Evolutionary conservation across 2,888 invertebrate genomes (phyloP), one percentile per base, ranked within the genome.

Genomic region (Trachelus tabidus): DNA sequence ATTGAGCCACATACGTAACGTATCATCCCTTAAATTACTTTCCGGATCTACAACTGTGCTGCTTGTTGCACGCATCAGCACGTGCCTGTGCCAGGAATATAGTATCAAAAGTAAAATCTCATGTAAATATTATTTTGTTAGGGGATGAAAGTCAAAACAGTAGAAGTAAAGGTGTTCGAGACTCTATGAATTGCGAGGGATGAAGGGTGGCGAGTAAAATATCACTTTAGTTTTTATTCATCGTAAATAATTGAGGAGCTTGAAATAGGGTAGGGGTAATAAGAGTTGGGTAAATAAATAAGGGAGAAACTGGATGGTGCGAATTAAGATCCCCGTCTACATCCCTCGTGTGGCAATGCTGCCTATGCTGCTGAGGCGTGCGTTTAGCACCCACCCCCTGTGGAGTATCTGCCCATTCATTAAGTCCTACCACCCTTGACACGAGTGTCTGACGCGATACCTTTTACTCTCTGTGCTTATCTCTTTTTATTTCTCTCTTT

Each of bases 401-500:
- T 78, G 74, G 76, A 82, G 80, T 79, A 82, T 76, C 78, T 69
- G 78, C 76, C 79, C 81, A 83, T 83, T 83, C 83, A 81, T 83
- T 83, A 83, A 80, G 80, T 79, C 79, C 80, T 81, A 80, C 79
- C 79, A 75, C 80, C 80, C 81, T 83, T 80, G 81, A 81, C 81
- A 81, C 79, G 80, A 83, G 81, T 79, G 81, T 76, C 76, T 73
- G 34, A 75, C 75, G 40, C 79, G 68, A 79, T 75, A 79, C 79
- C 68, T 77, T 79, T 79, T 69, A 77, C 75, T 34, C 68, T 68
- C 34, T 34, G 37, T 37, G 40, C 73, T 73, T 34, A 12, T 69
- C 75, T 75, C 68, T 75, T 40, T 71, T 34, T 40, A 74, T 79
- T 71, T 34, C n/a, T 69, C 34, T 71, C 11, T 68, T 76, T 77